phyloP scores from a whole-genome alignment of 1,140 invertebrate species.

The Cyclina sinensis region DNA sequence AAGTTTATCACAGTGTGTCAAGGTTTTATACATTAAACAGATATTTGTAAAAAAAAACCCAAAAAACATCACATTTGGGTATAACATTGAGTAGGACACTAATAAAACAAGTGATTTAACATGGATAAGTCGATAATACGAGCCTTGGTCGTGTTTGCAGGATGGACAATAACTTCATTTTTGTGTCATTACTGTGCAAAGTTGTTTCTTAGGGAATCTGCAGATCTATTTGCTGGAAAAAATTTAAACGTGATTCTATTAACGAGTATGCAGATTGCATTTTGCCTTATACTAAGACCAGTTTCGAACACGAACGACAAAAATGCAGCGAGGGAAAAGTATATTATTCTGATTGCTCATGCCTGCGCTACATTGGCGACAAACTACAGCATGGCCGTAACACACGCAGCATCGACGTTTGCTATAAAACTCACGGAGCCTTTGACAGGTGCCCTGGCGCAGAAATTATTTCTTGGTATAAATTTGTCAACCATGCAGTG shows the following conservation, averaged over 20 bases:
- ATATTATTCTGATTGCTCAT: not conserved
- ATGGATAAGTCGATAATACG: not conserved
- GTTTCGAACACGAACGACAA: not conserved
- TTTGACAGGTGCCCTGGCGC: not conserved
- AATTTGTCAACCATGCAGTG: not conserved
- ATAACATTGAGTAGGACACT: too few relatives aligned
- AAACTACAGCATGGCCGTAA: conserved; percentile 15
- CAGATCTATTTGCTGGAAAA: not conserved
- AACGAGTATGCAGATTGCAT: not conserved
- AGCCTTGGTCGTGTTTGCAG: not conserved
- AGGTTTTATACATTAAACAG: too few relatives aligned
- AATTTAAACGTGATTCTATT: not conserved
- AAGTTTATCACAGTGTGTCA: too few relatives aligned
- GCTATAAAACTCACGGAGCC: conserved; percentile 30
- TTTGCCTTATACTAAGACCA: not conserved
- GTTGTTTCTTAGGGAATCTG: not conserved
- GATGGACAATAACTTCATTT: not conserved
- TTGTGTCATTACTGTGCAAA: not conserved
- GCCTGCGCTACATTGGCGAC: conserved; percentile 3
- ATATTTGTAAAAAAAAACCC: too few relatives aligned
- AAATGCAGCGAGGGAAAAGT: not conserved
- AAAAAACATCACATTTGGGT: too few relatives aligned
- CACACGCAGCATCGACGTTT: conserved; percentile 23
- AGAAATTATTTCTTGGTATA: not conserved
- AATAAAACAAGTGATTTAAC: too few relatives aligned